Conservation (phyloP, 2,797 vertebrate species). For the Steatocranus sp. region DNA sequence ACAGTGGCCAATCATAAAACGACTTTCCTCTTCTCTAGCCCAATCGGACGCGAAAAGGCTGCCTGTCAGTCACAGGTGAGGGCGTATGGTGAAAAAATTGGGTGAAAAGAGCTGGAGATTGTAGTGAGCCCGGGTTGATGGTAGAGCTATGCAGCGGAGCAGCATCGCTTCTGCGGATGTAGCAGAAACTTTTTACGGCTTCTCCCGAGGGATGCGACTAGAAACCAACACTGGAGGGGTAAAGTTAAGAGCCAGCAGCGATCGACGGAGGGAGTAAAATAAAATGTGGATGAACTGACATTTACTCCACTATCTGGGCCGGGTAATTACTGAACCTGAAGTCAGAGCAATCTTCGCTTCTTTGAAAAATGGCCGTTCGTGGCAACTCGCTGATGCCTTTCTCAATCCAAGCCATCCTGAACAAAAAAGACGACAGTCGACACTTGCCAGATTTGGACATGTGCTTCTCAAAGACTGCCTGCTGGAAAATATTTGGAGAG, state of each 20-base stretch:
- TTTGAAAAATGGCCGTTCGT: constrained; percentile 86
- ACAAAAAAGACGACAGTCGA: constrained; percentile 85
- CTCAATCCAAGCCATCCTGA: constrained; percentile 96
- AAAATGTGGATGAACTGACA: constrained; percentile 64
- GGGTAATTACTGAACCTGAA: constrained; percentile 4
- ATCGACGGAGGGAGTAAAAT: constrained; percentile 28
- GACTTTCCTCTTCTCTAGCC: constrained; percentile 32
- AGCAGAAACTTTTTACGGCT: constrained; percentile 46
- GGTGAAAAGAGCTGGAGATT: constrained; percentile 75
- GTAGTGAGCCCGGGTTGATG: constrained; percentile 59
- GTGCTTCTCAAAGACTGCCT: constrained; percentile 79
- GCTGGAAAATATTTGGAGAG: constrained; percentile 89
- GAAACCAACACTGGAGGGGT: constrained; percentile 23
- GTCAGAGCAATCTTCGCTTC: constrained; percentile 20
- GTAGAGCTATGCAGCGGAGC: constrained; percentile 62
- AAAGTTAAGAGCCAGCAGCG: constrained; percentile 3
- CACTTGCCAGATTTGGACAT: constrained; percentile 78
- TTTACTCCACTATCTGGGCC: background rate
- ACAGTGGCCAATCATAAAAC: constrained; percentile 67
- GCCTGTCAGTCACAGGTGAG: constrained; percentile 83
- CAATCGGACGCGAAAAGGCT: constrained; percentile 64
- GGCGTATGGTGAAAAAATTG: constrained; percentile 67
- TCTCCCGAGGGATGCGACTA: constrained; percentile 59
- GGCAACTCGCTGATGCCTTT: constrained; percentile 88
- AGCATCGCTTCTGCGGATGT: constrained; percentile 60